A percentile compares a stretch with the other conserved stretches of the same genome.
Conservation (phyloP, 2,888 invertebrate genomes). For the Morinoia aosen region DNA sequence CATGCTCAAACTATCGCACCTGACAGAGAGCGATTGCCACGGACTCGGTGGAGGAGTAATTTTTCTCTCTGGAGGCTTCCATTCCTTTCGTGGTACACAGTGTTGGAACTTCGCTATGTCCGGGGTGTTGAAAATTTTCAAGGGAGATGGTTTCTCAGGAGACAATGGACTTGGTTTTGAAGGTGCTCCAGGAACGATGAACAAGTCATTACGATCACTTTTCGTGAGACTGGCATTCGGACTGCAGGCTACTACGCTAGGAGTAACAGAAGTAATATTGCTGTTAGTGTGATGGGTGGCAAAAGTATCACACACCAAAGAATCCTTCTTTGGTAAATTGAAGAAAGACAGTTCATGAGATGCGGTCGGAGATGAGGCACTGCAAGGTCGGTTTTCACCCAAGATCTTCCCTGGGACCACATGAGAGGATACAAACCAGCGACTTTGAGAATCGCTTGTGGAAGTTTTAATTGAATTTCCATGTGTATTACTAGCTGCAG, state of each 20-base stretch:
- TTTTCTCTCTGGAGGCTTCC: slow-evolving; percentile 36
- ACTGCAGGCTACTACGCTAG: not conserved
- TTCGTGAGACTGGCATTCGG: not conserved
- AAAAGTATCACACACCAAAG: not conserved
- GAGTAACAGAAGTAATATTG: not conserved
- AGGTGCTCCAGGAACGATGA: not conserved
- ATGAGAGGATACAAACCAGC: not conserved
- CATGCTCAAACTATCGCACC: slow-evolving; percentile 25
- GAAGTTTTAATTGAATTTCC: not conserved
- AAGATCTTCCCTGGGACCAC: not conserved
- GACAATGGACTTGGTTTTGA: not conserved
- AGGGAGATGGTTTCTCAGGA: not conserved
- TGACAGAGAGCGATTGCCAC: slow-evolving; percentile 23
- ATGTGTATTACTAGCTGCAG: not conserved
- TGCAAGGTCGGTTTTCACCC: not conserved
- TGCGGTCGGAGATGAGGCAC: not conserved
- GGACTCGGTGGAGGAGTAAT: slow-evolving; percentile 50
- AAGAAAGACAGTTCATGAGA: not conserved
- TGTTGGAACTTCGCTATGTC: not conserved
- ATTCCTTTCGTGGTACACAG: not conserved
- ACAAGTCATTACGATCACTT: not conserved
- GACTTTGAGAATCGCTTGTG: not conserved
- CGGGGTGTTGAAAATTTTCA: slow-evolving; percentile 22
- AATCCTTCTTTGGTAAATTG: not conserved
- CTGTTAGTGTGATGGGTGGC: not conserved